Base-by-base conservation (phyloP, 1,140 invertebrate species). In the Mercenaria mercenaria region DNA sequence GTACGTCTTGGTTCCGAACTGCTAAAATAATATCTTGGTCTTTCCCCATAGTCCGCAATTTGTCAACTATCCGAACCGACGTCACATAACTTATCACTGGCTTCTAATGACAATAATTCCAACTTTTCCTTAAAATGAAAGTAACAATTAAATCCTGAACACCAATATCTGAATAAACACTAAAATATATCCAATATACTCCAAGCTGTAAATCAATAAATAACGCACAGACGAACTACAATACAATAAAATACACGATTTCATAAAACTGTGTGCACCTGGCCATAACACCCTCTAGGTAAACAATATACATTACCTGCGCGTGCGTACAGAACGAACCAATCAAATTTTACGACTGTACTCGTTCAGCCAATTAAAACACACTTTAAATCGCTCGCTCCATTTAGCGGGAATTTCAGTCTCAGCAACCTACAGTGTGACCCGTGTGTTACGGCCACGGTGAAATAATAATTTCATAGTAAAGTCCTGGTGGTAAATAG, bases 1-100 rank as follows among this genome's bases (percentile, higher is more conserved):
- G 39, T 11, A 79, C 50, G 69, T 88, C 74, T 41, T 34, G 72
- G 67, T 88, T 88, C 18, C 85, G 74, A 47, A 88, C 56, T 10
- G 85, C 76, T 34, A 79, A 80, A 23, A 88, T 79, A 6, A 88
- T 26, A 34, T 88, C 85, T 32, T 79, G 85, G 29, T 88, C 85
- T 34, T 80, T 79, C 18, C 85, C 85, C 85, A 88, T 88, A 18
- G 26, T 79, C 43, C 6, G 1, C 18, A 6, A 50, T 32, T 34
- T 79, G 76, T 79, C 76, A 79, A 79, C 64, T 32, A 29, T 67
- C 11, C 43, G 43, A 47, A 47, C 20, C n/a, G 4, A 26, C 20
- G 11, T 64, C 59, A 64, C n/a, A 26, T 64, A 64, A 64, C 26
- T 64, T 6, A 47, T 47, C 43, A 47, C 43, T 15, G 15, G 6